phyloP scores from a whole-genome alignment of 2,888 invertebrate species.

The Drosophila yooni region DNA sequence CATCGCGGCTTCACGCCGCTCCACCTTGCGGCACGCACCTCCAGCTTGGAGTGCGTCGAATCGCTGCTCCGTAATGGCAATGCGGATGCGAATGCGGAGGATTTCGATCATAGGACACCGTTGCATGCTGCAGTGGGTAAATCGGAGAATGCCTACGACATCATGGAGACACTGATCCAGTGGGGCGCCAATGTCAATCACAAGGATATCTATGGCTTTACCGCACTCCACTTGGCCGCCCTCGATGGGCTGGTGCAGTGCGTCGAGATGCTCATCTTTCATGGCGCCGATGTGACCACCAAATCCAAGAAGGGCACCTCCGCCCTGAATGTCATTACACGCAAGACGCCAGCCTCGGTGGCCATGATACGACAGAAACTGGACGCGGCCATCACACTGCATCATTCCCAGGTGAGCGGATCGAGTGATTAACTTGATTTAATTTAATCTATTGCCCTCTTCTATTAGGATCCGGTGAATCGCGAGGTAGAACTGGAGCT shows the following conservation, averaged over 20 bases:
- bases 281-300: conserved; percentile 95
- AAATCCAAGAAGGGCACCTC: conserved; percentile 94
- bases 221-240: conserved; percentile 93
- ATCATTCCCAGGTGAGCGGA: conserved; percentile 88
- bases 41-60: conserved; percentile 93
- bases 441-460: fast-evolving
- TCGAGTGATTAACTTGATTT: neutral
- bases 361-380: conserved; percentile 93
- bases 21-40: conserved; percentile 92
- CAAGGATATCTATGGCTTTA: conserved; percentile 94
- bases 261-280: conserved; percentile 92
- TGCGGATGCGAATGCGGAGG: conserved; percentile 92
- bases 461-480: conserved; percentile 88
- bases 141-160: conserved; percentile 92
- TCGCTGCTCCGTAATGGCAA: conserved; percentile 90
- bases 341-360: conserved; percentile 94
- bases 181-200: conserved; percentile 94
- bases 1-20: conserved; percentile 93
- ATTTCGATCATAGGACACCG: conserved; percentile 92
- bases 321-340: conserved; percentile 92
- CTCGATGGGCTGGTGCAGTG: conserved; percentile 93
- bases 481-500: conserved; percentile 92
- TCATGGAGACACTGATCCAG: conserved; percentile 91
- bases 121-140: conserved; percentile 94
- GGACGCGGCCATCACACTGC: conserved; percentile 92